Evolutionary conservation across 2,888 invertebrate species (phyloP).

Genomic region (Patella depressa): DNA sequence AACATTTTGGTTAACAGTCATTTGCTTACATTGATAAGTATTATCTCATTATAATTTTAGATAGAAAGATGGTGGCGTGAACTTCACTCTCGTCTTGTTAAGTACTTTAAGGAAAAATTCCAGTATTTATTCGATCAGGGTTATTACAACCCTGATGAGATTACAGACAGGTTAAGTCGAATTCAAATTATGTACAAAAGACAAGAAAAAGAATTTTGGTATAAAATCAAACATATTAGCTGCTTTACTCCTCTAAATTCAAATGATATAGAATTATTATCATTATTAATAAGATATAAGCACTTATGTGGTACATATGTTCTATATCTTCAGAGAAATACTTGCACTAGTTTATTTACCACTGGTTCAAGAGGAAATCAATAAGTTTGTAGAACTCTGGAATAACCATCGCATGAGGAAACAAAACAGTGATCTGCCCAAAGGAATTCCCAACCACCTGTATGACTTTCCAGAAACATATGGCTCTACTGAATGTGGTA

Average conservation of each 20-base stretch:
- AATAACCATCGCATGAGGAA: not conserved
- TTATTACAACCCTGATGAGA: not conserved
- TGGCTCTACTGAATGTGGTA: slow-evolving; percentile 1
- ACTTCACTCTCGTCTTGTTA: not conserved
- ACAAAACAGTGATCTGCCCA: not conserved
- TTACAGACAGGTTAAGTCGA: not conserved
- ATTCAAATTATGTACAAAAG: too few species aligned
- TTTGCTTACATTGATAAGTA: too few species aligned
- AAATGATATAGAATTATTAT: too few species aligned
- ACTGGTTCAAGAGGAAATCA: not conserved
- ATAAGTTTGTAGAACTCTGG: not conserved
- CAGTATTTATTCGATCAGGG: not conserved
- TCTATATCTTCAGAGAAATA: not conserved
- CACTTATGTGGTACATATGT: too few species aligned
- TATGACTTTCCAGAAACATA: slow-evolving; percentile 1
- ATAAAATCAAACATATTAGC: too few species aligned
- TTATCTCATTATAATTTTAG: not conserved
- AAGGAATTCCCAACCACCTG: not conserved
- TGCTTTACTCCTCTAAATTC: too few species aligned
- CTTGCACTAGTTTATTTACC: not conserved
- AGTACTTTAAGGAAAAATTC: slow-evolving; percentile 6
- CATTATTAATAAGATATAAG: too few species aligned
- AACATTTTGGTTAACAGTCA: too few species aligned
- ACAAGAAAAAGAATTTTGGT: too few species aligned
- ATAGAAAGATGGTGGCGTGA: not conserved